Conservation (phyloP, 2,888 invertebrate species). For the Heliconius ethilla region DNA sequence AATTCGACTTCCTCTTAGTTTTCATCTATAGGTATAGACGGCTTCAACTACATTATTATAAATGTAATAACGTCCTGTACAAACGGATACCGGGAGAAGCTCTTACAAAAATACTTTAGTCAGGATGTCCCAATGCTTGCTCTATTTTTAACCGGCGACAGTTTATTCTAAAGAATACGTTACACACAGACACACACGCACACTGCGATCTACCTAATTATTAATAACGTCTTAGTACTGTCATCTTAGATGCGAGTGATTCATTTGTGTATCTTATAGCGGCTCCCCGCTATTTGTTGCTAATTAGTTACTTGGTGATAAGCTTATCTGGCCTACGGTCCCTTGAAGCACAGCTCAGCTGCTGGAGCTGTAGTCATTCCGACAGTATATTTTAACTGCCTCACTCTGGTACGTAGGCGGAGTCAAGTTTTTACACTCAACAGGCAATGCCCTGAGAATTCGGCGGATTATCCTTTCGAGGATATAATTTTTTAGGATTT, state of each 20-base stretch:
- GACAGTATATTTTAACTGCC: no score
- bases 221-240: conserved; percentile 41
- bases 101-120: conserved; percentile 77
- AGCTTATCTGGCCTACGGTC: no score
- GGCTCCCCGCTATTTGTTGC: not conserved
- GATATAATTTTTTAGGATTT: no score
- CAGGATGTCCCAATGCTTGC: conserved; percentile 71
- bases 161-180: conserved; percentile 37
- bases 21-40: not conserved
- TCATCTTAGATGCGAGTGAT: conserved; percentile 43
- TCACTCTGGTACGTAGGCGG: no score
- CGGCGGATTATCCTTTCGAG: no score
- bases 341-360: no score
- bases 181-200: conserved; percentile 35
- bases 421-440: no score
- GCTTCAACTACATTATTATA: not conserved
- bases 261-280: conserved; percentile 16
- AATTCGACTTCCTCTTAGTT: no score
- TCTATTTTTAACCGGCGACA: conserved; percentile 50
- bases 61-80: not conserved
- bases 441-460: no score
- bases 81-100: conserved; percentile 66
- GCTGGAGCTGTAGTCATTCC: no score
- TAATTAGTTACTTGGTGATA: not conserved
- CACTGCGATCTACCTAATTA: conserved; percentile 21